Evolutionary conservation across 2,113 vertebrate species (phyloP).

Genomic region (Leiothrix lutea): DNA sequence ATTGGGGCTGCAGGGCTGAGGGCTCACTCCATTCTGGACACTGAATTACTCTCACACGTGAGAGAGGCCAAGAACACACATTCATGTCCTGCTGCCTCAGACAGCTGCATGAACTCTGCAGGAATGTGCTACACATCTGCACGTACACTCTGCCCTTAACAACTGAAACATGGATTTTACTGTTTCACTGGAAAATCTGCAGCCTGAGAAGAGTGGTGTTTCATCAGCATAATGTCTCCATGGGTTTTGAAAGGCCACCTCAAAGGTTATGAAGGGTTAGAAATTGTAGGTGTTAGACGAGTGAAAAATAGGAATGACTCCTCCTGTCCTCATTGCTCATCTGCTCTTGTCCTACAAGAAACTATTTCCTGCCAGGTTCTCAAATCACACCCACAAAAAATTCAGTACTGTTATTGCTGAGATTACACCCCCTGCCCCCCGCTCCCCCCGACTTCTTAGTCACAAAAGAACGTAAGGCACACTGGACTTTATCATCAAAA

Average conservation of each 20-base stretch:
- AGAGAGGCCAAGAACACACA: not conserved
- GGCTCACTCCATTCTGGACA: not conserved
- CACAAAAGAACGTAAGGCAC: not conserved
- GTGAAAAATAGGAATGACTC: not conserved
- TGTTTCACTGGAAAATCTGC: not conserved
- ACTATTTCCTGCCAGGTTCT: not conserved
- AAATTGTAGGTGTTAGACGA: not conserved
- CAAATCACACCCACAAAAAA: not conserved
- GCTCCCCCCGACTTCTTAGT: not conserved
- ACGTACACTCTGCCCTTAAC: not conserved
- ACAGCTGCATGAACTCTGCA: not conserved
- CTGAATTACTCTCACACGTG: not conserved
- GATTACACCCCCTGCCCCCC: accelerated
- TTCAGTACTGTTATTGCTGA: not conserved
- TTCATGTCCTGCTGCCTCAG: accelerated
- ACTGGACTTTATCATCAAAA: not conserved
- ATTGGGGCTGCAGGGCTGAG: not conserved
- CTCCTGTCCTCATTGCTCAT: not conserved
- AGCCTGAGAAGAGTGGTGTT: not conserved
- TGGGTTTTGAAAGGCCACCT: not conserved
- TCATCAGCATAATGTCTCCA: not conserved
- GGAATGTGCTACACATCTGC: not conserved
- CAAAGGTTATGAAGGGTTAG: not conserved
- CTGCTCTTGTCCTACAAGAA: not conserved
- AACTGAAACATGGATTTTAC: not conserved